Evolutionary conservation across 2,797 vertebrate species (phyloP).

Genomic region (Crenuchus spilurus): DNA sequence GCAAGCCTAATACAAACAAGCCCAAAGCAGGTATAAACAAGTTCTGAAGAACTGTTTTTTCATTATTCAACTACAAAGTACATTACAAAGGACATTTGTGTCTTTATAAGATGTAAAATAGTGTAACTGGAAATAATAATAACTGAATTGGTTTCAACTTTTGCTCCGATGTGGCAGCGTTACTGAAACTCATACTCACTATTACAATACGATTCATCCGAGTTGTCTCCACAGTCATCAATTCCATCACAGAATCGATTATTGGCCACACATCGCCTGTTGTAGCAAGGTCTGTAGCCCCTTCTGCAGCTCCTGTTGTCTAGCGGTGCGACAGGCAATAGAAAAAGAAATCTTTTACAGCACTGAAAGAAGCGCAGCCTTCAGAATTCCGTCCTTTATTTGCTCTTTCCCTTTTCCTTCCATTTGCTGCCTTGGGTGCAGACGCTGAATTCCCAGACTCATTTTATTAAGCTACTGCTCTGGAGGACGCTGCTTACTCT

Average conservation of each 20-base stretch:
- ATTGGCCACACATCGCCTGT: constrained; percentile 87
- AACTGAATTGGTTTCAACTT: background rate
- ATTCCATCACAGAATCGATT: constrained; percentile 87
- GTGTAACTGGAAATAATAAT: constrained; percentile 17
- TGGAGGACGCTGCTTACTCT: constrained; percentile 37
- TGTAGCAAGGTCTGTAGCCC: constrained; percentile 89
- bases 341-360: constrained; percentile 37
- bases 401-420: constrained; percentile 27
- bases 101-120: background rate
- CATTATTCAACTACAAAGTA: constrained; percentile 1
- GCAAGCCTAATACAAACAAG: constrained; percentile 16
- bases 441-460: constrained; percentile 31
- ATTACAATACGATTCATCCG: constrained; percentile 93
- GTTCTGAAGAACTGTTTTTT: background rate
- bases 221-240: constrained; percentile 94
- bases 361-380: constrained; percentile 19
- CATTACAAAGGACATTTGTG: constrained; percentile 5
- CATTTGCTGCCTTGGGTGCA: constrained; percentile 28
- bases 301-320: constrained; percentile 93
- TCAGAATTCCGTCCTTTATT: constrained; percentile 29
- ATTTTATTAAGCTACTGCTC: constrained; percentile 52
- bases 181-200: constrained; percentile 78
- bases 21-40: constrained; percentile 14
- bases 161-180: constrained; percentile 42
- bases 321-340: constrained; percentile 60